Conservation (phyloP, 1,140 invertebrate genomes). For the Paraescarpia echinospica region DNA sequence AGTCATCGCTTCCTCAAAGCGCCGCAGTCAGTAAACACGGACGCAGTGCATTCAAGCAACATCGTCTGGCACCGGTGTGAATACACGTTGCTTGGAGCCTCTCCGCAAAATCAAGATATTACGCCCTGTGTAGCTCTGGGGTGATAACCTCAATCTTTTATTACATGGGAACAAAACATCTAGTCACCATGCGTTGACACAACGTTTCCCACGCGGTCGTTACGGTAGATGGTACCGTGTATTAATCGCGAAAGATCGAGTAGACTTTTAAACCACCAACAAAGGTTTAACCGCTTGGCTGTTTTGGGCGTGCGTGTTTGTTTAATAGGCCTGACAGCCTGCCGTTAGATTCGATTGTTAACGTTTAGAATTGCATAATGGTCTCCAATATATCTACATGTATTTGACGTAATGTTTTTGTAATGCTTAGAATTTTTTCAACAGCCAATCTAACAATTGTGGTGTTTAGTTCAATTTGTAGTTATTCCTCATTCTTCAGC, state of each 20-base stretch:
- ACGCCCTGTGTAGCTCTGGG: constrained; percentile 1
- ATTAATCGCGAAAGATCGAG: neutral
- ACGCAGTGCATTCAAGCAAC: neutral
- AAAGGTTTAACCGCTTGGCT: too few relatives aligned
- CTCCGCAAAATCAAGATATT: neutral
- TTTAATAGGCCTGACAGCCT: too few relatives aligned
- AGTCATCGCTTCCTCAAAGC: neutral
- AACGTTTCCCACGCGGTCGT: neutral
- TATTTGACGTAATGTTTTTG: neutral
- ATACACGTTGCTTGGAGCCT: neutral
- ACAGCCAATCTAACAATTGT: neutral
- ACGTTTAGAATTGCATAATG: neutral
- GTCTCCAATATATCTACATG: neutral
- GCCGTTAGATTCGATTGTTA: neutral
- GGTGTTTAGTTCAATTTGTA: neutral
- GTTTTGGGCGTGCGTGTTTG: too few relatives aligned
- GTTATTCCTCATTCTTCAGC: neutral
- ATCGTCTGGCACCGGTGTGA: neutral
- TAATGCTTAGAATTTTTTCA: neutral
- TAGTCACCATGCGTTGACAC: neutral
- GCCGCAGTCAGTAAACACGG: neutral
- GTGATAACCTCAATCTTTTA: neutral
- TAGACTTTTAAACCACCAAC: too few relatives aligned
- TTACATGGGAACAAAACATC: neutral
- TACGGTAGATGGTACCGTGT: neutral